phyloP scores from a whole-genome alignment of 2,113 vertebrate genomes.

The Herpailurus yagouaroundi region DNA sequence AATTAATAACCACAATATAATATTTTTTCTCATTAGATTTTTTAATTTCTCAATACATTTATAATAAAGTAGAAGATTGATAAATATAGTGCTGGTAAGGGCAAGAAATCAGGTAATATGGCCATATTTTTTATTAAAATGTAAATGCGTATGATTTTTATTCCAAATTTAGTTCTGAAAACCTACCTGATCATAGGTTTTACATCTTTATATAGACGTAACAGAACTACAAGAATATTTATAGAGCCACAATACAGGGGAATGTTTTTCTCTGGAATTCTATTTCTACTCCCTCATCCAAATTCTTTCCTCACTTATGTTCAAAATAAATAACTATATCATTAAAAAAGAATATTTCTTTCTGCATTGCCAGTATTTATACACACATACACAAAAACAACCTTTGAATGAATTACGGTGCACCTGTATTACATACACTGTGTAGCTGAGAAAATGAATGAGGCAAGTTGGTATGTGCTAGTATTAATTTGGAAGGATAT shows the following conservation, averaged over 20 bases:
- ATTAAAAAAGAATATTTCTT: not conserved
- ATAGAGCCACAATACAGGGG: not conserved
- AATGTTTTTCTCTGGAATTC: constrained; percentile 56
- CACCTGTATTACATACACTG: not conserved
- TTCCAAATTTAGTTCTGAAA: not conserved
- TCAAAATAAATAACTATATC: constrained; percentile 46
- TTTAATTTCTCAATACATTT: not conserved
- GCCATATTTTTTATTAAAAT: constrained; percentile 27
- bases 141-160: not conserved
- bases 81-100: not conserved
- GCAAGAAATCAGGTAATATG: not conserved
- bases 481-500: not conserved
- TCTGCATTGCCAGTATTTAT: not conserved
- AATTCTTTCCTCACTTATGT: not conserved
- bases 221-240: not conserved
- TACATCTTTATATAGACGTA: not conserved
- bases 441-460: not conserved
- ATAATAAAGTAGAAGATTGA: not conserved
- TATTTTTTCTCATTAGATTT: not conserved
- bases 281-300: constrained; percentile 41
- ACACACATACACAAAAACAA: not conserved
- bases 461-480: not conserved
- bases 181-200: not conserved
- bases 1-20: not conserved
- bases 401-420: not conserved